phyloP scores from a whole-genome alignment of 2,888 invertebrate genomes.

The Acanthococcus lagerstroemiae region DNA sequence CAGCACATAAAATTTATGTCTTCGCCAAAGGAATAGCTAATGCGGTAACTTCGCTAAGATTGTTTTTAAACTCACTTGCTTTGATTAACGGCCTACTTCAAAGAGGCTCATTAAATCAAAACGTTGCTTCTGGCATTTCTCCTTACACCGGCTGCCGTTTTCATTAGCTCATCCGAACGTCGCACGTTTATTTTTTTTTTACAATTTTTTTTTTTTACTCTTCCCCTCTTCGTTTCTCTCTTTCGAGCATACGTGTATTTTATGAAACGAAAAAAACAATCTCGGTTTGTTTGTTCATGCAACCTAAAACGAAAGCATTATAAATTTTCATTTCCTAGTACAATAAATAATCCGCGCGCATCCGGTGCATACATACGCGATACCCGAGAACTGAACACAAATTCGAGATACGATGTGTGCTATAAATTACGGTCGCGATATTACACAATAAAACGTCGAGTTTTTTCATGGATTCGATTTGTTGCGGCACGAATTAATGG shows the following conservation, averaged over 20 bases:
- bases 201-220: constrained; percentile 3
- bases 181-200: no score
- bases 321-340: constrained; percentile 14
- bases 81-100: constrained; percentile 31
- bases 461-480: not conserved
- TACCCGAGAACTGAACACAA: constrained; percentile 17
- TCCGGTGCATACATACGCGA: constrained; percentile 24
- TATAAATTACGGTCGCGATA: constrained; percentile 19
- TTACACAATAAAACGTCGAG: not conserved
- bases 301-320: not conserved
- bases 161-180: not conserved
- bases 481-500: not conserved
- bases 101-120: constrained; percentile 30
- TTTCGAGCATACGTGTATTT: no score
- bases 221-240: not conserved
- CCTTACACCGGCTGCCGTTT: constrained; percentile 6
- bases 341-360: constrained; percentile 23
- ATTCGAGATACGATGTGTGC: constrained; percentile 14
- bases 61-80: constrained; percentile 29
- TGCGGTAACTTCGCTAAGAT: constrained; percentile 28
- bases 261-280: no score
- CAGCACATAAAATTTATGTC: constrained; percentile 20
- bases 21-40: constrained; percentile 10
- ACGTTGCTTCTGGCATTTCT: constrained; percentile 26
- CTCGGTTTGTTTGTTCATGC: not conserved